Conservation (phyloP, 1,140 invertebrate species). For the Drosophila sp. region DNA sequence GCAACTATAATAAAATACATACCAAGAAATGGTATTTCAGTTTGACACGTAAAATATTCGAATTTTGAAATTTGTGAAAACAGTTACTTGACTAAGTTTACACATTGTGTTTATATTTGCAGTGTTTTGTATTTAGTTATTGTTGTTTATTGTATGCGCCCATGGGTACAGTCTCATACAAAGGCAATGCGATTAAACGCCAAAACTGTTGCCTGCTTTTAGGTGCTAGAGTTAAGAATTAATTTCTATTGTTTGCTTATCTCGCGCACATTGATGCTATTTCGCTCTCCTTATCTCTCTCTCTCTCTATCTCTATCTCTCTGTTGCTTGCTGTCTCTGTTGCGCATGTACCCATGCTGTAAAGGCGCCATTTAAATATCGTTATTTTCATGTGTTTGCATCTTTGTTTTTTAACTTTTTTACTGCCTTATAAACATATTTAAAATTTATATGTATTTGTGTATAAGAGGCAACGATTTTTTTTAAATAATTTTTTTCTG, state of each 20-base stretch:
- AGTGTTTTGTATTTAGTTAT: slow-evolving; percentile 2
- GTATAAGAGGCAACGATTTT: slow-evolving; percentile 48
- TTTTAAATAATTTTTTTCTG: slow-evolving; percentile 19
- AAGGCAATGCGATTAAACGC: slow-evolving; percentile 5
- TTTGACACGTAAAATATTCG: slow-evolving; percentile 35
- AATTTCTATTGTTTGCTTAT: slow-evolving; percentile 11
- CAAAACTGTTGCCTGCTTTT: slow-evolving; percentile 42
- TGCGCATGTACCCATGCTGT: slow-evolving; percentile 24
- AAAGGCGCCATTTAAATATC: slow-evolving; percentile 8
- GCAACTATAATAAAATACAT: no score
- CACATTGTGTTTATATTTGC: no score
- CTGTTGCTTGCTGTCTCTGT: not conserved
- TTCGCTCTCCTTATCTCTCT: no score
- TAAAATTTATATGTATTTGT: slow-evolving; percentile 22
- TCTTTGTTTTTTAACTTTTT: slow-evolving; percentile 1
- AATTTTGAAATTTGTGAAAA: not conserved
- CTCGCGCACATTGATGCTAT: not conserved
- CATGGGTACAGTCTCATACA: slow-evolving; percentile 43
- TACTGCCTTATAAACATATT: slow-evolving; percentile 22
- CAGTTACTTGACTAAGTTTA: no score
- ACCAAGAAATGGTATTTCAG: no score
- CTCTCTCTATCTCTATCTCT: no score
- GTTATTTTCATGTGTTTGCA: not conserved
- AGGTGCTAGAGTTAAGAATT: slow-evolving; percentile 33
- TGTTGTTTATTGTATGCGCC: slow-evolving; percentile 17